Base-by-base conservation (phyloP, 2,888 invertebrate species). In the Stictocephala bisonia region DNA sequence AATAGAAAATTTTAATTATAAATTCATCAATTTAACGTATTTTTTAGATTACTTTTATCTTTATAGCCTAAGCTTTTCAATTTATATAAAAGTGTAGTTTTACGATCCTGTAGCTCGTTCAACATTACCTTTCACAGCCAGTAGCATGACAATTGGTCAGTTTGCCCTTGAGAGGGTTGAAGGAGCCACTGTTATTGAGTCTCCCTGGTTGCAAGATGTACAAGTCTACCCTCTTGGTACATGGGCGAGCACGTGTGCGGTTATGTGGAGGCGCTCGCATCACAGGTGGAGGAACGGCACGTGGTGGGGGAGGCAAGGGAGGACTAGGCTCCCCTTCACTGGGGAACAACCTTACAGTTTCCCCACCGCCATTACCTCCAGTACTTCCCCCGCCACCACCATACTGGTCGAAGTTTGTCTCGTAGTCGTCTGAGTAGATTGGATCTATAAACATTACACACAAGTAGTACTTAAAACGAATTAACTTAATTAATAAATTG, bases 91-190 rank as follows among this genome's bases (percentile, higher is more conserved):
- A n/a, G n/a, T n/a, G n/a, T n/a, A n/a, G n/a, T n/a, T n/a, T n/a
- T n/a, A n/a, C n/a, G n/a, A n/a, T n/a, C n/a, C n/a, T n/a, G n/a
- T n/a, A n/a, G n/a, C n/a, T n/a, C n/a, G n/a, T n/a, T n/a, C n/a
- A n/a, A n/a, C n/a, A n/a, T 79, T 82, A 92, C 93, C 93, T 92
- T 84, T 95, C 94, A 82, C 95, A 95, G 75, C 94, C 94, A 48
- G 93, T 93, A 71, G 90, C 90, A 81, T 94, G 95, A 82, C 94
- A 95, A 83, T 94, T 95, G 41, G 94, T 95, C 51, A 94, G 86
- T 84, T 94, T 95, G 71, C 94, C 95, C 85, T 95, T 95, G 1
- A 94, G 86, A 27, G 94, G 95, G 84, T 93, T 94, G 78, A 91
- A 93, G 80, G 91, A 88, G 3, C 91, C 91, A 78, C 90, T 91